phyloP scores from a whole-genome alignment of 2,113 vertebrate species.

The Seriola aureovittata region DNA sequence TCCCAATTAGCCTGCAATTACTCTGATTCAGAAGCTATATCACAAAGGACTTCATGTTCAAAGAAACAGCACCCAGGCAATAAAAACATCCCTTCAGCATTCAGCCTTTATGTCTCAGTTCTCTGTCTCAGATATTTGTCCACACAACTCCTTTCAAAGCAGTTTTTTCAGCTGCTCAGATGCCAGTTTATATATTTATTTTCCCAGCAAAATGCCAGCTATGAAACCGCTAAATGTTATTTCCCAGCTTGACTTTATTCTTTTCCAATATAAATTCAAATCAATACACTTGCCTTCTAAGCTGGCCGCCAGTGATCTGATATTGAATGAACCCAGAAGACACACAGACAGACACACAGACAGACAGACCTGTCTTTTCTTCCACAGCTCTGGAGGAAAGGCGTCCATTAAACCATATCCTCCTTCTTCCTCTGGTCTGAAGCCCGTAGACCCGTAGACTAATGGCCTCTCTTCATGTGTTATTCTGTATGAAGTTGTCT shows the following conservation, averaged over 20 bases:
- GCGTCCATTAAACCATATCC: slow-evolving; percentile 78
- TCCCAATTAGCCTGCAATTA: slow-evolving; percentile 74
- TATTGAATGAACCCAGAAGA: slow-evolving; percentile 52
- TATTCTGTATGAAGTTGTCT: slow-evolving; percentile 80
- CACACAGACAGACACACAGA: slow-evolving; percentile 31
- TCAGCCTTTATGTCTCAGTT: slow-evolving; percentile 25
- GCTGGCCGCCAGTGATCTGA: slow-evolving; percentile 56
- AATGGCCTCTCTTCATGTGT: slow-evolving; percentile 81
- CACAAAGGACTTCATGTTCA: slow-evolving; percentile 70
- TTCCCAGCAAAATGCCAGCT: slow-evolving; percentile 62
- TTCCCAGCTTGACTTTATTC: slow-evolving; percentile 58
- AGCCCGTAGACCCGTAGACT: slow-evolving; percentile 61
- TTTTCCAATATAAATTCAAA: slow-evolving; percentile 59
- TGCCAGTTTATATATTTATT: slow-evolving; percentile 67
- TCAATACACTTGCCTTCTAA: slow-evolving; percentile 52
- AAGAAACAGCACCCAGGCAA: slow-evolving; percentile 40
- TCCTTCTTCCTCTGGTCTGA: slow-evolving; percentile 75
- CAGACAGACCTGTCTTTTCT: slow-evolving; percentile 16
- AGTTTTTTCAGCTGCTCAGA: slow-evolving; percentile 22
- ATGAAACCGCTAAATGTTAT: slow-evolving; percentile 65
- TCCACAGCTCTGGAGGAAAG: slow-evolving; percentile 53
- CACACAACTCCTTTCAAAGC: slow-evolving; percentile 59
- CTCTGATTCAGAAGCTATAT: slow-evolving; percentile 62
- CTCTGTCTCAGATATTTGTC: slow-evolving; percentile 53
- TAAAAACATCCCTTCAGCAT: slow-evolving; percentile 27